Conservation (phyloP, 2,888 invertebrate species). For the Petrolisthes manimaculis region DNA sequence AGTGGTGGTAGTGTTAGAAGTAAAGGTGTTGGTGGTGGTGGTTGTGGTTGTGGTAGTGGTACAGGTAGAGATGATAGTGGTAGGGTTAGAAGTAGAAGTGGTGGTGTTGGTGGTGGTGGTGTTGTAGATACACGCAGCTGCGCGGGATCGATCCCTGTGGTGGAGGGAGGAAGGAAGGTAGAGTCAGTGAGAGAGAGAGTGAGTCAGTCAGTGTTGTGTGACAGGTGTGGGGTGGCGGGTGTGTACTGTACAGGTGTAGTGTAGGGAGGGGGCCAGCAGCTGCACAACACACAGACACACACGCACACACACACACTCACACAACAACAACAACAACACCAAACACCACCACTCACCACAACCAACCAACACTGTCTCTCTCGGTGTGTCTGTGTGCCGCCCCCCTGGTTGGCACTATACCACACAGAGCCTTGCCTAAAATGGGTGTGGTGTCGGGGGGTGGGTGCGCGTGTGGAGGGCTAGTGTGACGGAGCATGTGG, state of each 20-base stretch:
- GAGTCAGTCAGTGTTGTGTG: neutral
- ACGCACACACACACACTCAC: conserved; percentile 1
- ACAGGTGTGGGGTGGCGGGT: conserved; percentile 12
- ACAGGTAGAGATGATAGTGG: neutral
- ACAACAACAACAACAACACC: conserved; percentile 9
- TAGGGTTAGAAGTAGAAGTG: neutral
- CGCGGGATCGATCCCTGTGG: neutral
- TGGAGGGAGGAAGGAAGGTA: neutral
- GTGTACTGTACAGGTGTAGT: neutral
- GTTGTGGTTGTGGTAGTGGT: neutral
- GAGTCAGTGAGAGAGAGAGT: neutral
- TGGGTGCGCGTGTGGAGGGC: conserved; percentile 32
- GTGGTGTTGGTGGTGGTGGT: conserved; percentile 3
- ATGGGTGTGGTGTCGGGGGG: conserved; percentile 58
- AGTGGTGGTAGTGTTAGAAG: neutral
- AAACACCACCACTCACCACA: neutral
- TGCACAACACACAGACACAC: no score
- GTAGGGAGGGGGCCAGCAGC: neutral
- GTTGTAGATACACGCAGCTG: neutral
- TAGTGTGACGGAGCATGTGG: conserved; percentile 64
- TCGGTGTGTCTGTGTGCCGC: conserved; percentile 18
- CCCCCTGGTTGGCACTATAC: conserved; percentile 49
- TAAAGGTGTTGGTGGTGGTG: neutral
- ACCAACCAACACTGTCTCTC: conserved; percentile 22
- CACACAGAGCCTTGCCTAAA: conserved; percentile 58